phyloP scores from a whole-genome alignment of 37 sponge, comb jelly and placozoan species.

The Axinella damicornis region DNA sequence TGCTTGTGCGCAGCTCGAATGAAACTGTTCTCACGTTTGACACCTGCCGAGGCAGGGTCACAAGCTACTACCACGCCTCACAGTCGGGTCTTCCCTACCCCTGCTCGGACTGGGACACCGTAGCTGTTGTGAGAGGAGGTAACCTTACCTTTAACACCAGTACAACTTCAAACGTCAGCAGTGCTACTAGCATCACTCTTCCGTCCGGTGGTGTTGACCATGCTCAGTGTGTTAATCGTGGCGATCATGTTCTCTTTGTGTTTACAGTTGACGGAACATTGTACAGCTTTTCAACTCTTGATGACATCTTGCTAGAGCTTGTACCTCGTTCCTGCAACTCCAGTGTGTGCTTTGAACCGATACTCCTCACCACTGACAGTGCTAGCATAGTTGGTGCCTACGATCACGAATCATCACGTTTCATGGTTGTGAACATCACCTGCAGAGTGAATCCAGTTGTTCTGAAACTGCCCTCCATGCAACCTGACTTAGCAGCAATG shows the following conservation, averaged over 20 bases:
- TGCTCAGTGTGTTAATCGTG: neutral
- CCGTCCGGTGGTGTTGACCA: neutral
- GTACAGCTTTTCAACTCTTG: neutral
- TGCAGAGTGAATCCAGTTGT: neutral
- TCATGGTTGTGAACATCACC: neutral
- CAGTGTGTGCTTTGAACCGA: neutral
- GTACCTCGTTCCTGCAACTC: neutral
- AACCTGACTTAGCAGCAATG: neutral
- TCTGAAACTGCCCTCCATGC: neutral
- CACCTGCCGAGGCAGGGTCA: neutral
- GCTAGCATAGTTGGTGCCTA: neutral
- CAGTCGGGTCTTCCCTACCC: constrained; percentile 1
- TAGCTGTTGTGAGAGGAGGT: neutral
- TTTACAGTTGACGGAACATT: neutral
- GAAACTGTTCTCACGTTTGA: neutral
- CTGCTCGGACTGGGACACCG: constrained; percentile 5
- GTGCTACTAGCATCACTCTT: neutral
- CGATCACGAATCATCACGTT: neutral
- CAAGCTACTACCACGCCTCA: neutral
- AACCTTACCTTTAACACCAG: too few species aligned
- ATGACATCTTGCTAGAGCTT: neutral
- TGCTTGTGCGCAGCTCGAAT: neutral
- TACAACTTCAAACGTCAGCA: too few species aligned
- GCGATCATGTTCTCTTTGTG: neutral
- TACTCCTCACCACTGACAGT: neutral